Evolutionary conservation across 1,140 invertebrate species (phyloP).

Genomic region (Eumaeus atala): DNA sequence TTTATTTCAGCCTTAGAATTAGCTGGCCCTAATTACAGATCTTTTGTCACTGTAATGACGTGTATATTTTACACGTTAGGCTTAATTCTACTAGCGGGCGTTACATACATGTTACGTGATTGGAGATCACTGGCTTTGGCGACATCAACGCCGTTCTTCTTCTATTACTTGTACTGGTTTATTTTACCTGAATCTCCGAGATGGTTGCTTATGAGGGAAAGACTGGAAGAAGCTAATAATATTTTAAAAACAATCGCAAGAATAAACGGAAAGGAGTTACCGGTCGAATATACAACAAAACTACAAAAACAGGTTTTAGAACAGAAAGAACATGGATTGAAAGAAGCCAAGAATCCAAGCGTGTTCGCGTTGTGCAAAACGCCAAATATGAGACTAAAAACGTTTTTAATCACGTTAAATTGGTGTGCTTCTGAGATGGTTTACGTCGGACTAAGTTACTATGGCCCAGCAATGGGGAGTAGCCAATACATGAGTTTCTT

Average conservation of each 20-base stretch:
- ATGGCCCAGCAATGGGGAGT: slow-evolving; percentile 87
- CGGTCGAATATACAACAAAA: slow-evolving; percentile 81
- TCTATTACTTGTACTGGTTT: slow-evolving; percentile 90
- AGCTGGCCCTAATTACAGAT: slow-evolving; percentile 91
- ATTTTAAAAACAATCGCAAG: slow-evolving; percentile 84
- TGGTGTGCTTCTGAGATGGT: slow-evolving; percentile 86
- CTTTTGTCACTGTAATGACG: slow-evolving; percentile 92
- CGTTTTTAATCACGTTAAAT: slow-evolving; percentile 79
- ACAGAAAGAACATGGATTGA: slow-evolving; percentile 79
- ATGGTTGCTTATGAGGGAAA: slow-evolving; percentile 87
- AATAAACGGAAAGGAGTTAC: slow-evolving; percentile 85
- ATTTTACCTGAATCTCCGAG: slow-evolving; percentile 90
- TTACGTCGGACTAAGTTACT: slow-evolving; percentile 90
- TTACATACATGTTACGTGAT: slow-evolving; percentile 88
- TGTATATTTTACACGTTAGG: slow-evolving; percentile 92
- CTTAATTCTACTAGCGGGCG: slow-evolving; percentile 84
- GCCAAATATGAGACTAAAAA: slow-evolving; percentile 89
- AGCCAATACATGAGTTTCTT: slow-evolving; percentile 92
- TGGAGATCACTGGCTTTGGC: slow-evolving; percentile 86
- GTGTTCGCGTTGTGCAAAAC: slow-evolving; percentile 84
- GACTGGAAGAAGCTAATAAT: slow-evolving; percentile 84
- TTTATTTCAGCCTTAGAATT: slow-evolving; percentile 85
- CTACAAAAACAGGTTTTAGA: slow-evolving; percentile 82
- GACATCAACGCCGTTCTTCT: slow-evolving; percentile 87
- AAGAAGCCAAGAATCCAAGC: slow-evolving; percentile 77